phyloP scores from a whole-genome alignment of 2,888 invertebrate species.

The Dyspetes luteomarginatus region DNA sequence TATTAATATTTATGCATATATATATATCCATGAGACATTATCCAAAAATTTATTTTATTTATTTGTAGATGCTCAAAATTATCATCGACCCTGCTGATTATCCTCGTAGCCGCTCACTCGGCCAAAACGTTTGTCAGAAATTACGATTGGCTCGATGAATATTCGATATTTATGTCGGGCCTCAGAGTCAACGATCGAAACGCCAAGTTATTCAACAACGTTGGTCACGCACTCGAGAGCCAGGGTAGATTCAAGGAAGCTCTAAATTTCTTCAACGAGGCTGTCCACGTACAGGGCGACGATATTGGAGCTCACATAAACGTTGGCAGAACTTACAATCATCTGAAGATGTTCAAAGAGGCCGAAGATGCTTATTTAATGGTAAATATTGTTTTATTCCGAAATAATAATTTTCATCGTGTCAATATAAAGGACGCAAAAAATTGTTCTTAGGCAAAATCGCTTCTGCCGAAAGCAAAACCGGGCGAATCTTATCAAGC shows the following conservation, averaged over 20 bases:
- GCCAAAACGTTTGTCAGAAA: conserved; percentile 94
- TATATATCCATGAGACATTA: too few relatives aligned
- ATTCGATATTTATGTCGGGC: conserved; percentile 96
- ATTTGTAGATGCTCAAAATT: conserved; percentile 85
- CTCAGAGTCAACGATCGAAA: conserved; percentile 93
- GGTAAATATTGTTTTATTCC: conserved; percentile 79
- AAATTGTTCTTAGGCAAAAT: conserved; percentile 89
- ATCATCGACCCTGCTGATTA: conserved; percentile 87
- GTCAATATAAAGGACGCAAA: neutral
- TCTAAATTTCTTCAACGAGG: conserved; percentile 95
- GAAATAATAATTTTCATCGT: neutral
- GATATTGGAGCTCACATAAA: conserved; percentile 99
- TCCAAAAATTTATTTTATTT: neutral
- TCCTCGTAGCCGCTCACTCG: conserved; percentile 91
- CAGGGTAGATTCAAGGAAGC: conserved; percentile 90
- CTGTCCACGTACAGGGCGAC: conserved; percentile 96
- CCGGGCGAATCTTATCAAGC: conserved; percentile 98
- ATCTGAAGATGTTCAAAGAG: conserved; percentile 93
- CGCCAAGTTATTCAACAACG: conserved; percentile 98
- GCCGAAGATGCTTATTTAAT: conserved; percentile 96
- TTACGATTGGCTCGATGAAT: conserved; percentile 97
- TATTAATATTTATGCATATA: too few relatives aligned
- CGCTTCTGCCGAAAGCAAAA: conserved; percentile 94
- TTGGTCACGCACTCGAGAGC: conserved; percentile 97
- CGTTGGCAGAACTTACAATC: conserved; percentile 97